Evolutionary conservation across 2,888 invertebrate species (phyloP).

Genomic region (Stenoptilia bipunctidactyla): DNA sequence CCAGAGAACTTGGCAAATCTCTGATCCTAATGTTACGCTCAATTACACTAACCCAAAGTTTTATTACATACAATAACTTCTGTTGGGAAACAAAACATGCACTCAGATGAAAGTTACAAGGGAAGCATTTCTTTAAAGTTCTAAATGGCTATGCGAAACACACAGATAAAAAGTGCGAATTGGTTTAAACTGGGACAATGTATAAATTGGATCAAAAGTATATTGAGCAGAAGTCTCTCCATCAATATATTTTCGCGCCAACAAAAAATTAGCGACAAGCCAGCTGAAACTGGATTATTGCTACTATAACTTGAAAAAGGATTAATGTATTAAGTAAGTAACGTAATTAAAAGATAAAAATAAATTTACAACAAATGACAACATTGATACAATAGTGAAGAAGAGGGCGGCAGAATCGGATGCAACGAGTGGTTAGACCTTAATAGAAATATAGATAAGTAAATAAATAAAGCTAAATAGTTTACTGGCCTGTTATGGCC

Average conservation of each 20-base stretch:
- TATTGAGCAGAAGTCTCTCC: no score
- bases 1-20: neutral
- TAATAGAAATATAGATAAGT: conserved; percentile 18
- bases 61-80: neutral
- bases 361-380: conserved; percentile 1
- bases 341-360: neutral
- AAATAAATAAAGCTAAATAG: neutral
- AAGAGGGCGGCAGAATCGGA: conserved; percentile 66
- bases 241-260: neutral
- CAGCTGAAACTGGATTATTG: neutral
- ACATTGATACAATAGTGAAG: conserved; percentile 70
- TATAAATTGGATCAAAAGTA: no score
- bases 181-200: neutral
- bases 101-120: neutral
- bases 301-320: neutral
- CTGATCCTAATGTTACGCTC: neutral
- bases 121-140: neutral
- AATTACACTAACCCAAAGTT: neutral
- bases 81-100: neutral
- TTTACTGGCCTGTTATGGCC: neutral
- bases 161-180: neutral
- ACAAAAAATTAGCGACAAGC: neutral
- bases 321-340: neutral
- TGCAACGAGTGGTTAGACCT: conserved; percentile 42
- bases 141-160: neutral